These are phyloP conservation scores for Ivindomyrus marchei DNA, from an alignment of 2,113 vertebrate species.

Conservation along the genomic window DNA sequence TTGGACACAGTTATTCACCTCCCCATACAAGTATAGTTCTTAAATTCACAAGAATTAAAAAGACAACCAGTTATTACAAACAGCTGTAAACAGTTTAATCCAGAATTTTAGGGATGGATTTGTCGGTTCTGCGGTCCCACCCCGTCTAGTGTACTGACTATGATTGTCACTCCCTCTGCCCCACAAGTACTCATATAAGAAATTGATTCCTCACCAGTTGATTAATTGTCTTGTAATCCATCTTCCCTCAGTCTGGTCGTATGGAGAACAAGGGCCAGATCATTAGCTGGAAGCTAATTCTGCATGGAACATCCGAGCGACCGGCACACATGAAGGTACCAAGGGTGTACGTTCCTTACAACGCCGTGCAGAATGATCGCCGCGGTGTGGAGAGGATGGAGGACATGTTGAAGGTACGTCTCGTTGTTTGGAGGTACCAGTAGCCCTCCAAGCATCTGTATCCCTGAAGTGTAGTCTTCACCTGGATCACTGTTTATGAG, in stretches of 20 bases:
- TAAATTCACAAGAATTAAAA: not conserved
- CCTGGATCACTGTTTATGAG: not conserved
- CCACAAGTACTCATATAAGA: not conserved
- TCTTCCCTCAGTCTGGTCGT: constrained; percentile 70
- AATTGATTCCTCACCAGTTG: not conserved
- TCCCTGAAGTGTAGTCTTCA: not conserved
- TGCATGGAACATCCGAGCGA: constrained; percentile 82
- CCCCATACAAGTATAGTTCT: not conserved
- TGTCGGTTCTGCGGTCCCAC: not conserved
- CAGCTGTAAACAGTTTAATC: not conserved
- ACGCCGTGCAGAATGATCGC: constrained; percentile 91
- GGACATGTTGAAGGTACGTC: constrained; percentile 65
- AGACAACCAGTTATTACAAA: not conserved
- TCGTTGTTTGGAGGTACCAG: not conserved
- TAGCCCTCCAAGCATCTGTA: not conserved
- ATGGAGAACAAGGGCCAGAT: constrained; percentile 89
- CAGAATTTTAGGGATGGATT: not conserved
- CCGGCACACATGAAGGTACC: constrained; percentile 85
- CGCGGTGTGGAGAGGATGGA: constrained; percentile 84
- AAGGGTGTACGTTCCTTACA: constrained; percentile 88
- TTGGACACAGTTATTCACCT: not conserved
- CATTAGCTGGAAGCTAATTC: constrained; percentile 88
- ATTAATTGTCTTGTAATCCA: not conserved
- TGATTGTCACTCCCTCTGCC: not conserved
- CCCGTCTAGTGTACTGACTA: not conserved